These are phyloP conservation scores for Scaptodrosophila latifasciaeformis DNA, from an alignment of 2,888 invertebrate genomes.

Conservation along the genomic window DNA sequence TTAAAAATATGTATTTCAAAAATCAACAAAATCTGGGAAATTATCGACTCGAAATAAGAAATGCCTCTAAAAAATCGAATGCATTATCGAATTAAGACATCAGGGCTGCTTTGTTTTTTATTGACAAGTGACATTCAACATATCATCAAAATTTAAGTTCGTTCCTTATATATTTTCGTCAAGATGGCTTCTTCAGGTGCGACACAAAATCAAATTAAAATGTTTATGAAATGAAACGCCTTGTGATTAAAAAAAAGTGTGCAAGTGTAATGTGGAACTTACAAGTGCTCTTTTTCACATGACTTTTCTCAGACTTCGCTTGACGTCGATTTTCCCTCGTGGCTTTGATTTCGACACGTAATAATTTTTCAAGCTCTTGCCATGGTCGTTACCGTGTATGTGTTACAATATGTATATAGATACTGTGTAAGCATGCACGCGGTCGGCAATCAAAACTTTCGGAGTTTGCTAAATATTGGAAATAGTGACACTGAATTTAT, in stretches of 20 bases:
- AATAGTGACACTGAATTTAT: neutral
- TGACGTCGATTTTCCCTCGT: conserved; percentile 26
- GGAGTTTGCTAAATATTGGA: neutral
- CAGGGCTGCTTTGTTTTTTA: too few species aligned
- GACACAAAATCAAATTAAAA: conserved; percentile 71
- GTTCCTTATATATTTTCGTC: conserved; percentile 73
- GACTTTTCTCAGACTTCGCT: neutral
- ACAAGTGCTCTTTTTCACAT: neutral
- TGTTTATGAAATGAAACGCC: neutral
- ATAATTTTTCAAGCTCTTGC: conserved; percentile 15
- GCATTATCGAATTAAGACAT: too few species aligned
- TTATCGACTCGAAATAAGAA: too few species aligned
- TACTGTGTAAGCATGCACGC: conserved; percentile 1
- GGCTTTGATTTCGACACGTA: conserved; percentile 45
- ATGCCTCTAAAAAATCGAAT: too few species aligned
- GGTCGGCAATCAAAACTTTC: neutral
- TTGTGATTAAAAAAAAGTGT: neutral
- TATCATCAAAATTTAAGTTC: conserved; percentile 56
- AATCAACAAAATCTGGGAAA: too few species aligned
- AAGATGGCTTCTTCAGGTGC: conserved; percentile 86
- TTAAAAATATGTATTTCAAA: too few species aligned
- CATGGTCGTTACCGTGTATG: neutral
- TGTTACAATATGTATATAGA: conserved; percentile 7
- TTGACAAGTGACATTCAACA: conserved; percentile 36
- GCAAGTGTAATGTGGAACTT: conserved; percentile 63